These are phyloP conservation scores for Urocynchramus pylzowi DNA, from an alignment of 2,113 vertebrate species.

Conservation along the genomic window DNA sequence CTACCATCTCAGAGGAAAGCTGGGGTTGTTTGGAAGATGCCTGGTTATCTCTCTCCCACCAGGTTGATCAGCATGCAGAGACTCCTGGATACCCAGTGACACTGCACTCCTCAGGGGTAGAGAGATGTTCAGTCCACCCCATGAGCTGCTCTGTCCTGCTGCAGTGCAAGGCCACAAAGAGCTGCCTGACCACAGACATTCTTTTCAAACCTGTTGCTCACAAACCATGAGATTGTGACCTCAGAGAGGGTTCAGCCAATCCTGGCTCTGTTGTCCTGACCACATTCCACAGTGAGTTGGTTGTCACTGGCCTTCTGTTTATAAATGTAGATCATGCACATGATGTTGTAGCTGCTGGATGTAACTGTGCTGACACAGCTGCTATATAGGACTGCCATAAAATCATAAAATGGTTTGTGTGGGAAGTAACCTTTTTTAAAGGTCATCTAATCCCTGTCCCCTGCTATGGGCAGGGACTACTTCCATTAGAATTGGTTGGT, in stretches of 20 bases:
- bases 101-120: not conserved
- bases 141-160: not conserved
- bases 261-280: not conserved
- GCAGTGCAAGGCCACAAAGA: not conserved
- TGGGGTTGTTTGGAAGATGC: not conserved
- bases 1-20: conserved; percentile 37
- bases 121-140: not conserved
- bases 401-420: not conserved
- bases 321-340: rapidly evolving
- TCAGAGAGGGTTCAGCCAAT: not conserved
- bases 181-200: not conserved
- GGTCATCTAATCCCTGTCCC: not conserved
- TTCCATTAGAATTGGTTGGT: not conserved
- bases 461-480: not conserved
- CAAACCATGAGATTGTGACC: not conserved
- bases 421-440: not conserved
- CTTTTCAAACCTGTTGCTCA: not conserved
- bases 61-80: not conserved
- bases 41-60: not conserved
- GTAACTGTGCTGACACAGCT: not conserved
- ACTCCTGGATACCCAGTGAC: not conserved
- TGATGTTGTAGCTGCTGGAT: not conserved
- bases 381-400: not conserved
- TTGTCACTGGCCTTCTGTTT: not conserved
- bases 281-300: not conserved